Base-by-base conservation (phyloP, 2,888 invertebrate genomes). In the Hydropsyche betteni region DNA sequence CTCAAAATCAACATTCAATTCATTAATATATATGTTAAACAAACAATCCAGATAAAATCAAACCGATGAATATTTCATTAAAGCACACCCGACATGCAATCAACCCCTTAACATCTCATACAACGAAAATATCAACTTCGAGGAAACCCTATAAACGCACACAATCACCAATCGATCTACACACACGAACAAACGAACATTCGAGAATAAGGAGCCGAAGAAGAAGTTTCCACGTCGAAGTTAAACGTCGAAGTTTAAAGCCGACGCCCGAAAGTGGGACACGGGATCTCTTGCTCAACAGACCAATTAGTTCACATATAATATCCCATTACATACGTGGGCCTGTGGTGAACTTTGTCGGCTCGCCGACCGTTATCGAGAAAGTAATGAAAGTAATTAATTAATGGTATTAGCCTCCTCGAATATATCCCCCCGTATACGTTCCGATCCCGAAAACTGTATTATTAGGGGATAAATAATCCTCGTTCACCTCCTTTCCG, bases 261-360 rank as follows among this genome's bases (percentile, higher is more conserved):
- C 72, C 44, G 52, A 55, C 52, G 34, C 69, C 61, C 50, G 55
- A 55, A 72, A 72, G 36, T 72, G 72, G 72, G 72, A 72, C 72
- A 72, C 72, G 72, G 38, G 50, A 14, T 51, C 72, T 58, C 55
- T 64, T 72, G 72, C 72, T 72, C 55, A 72, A 72, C 72, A 72
- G 72, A 50, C 58, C 72, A 72, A 72, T 72, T 72, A 72, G 72
- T 72, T 72, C 58, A 36, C 72, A 72, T 72, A 58, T 72, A 72
- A 72, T 72, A 72, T 72, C 72, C 61, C 72, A 72, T 72, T 72
- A 72, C 58, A 52, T 52, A 52, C 70, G 24, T n/a, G 16, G 6
- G 44, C n/a, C 38, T n/a, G 55, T 58, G 36, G 58, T 12, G 8
- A 72, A 72, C 72, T 72, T 72, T 72, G 55, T 33, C 70, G 34